Base-by-base conservation (phyloP, 2,888 invertebrate species). In the Eupithecia tripunctaria region DNA sequence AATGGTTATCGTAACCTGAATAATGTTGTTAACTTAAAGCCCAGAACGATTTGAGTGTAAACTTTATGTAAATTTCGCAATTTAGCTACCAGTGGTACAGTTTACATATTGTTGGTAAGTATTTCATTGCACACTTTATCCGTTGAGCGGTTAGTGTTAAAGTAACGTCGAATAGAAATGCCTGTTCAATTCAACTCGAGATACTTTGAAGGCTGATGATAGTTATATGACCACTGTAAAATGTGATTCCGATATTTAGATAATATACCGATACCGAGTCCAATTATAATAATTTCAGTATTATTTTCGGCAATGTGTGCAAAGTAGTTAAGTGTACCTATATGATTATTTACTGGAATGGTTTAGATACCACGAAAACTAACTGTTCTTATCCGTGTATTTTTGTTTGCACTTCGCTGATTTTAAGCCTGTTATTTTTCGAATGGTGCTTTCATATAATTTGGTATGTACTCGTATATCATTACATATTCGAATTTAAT, bases 331-430 rank as follows among this genome's bases (percentile, higher is more conserved):
- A 10, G 21, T 47, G 1, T 51, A 51, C 10, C 18, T 14, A 21
- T 21, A 2, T 56, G 21, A 25, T 56, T 25, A 56, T 56, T 14
- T 56, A 29, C 60, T 29, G 85, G 84, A 85, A 82, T 85, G 47
- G 85, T 88, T 25, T 82, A 84, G 80, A 81, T 84, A 85, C 86
- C 85, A 84, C 85, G 86, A 84, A 86, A 88, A 82, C 78, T 91
- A 93, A 93, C 93, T 89, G 93, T 93, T 89, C 70, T 74, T 66
- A 56, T 41, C 18, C 29, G 32, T 29, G 8, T 59, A 10, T 29
- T 51, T 83, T 76, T 83, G 86, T 56, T 92, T 88, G 87, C 92
- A 91, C 91, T 89, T 87, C 86, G 91, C 84, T 91, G 89, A 78
- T 82, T 91, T 86, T 82, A 83, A 82, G 80, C 81, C 87, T 83